Base-by-base conservation (phyloP, 2,888 invertebrate species). In the Pammene aurita region DNA sequence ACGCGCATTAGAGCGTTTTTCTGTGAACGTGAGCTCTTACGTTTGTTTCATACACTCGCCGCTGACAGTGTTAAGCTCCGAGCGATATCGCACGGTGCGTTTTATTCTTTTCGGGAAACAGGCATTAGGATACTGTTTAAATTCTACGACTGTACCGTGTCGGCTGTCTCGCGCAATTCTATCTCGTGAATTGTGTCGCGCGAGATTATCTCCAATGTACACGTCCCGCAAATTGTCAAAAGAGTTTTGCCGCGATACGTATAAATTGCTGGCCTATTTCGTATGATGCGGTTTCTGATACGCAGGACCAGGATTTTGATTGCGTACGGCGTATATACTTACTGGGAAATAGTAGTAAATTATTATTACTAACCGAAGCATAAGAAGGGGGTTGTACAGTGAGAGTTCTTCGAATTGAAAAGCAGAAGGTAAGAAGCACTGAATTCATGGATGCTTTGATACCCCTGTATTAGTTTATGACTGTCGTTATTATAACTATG, bases 121-220 rank as follows among this genome's bases (percentile, higher is more conserved):
- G 26, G 2, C 6, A 38, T 38, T 38, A 38, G 7, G 11, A 14
- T 44, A 68, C 68, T 65, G 38, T 55, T 41, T 7, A 11, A 0
- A 54, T 10, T 52, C 57, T 26, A 13, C 52, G 38, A 52, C 68
- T 68, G 68, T 10, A 16, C 38, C n/a, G n/a, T 52, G 57, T 55
- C 46, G 58, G 46, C 69, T 65, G 69, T 69, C 69, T 69, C 69
- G 60, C 54, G 69, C 69, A 65, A 69, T 69, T 69, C 69, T 65
- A 69, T 69, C 69, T 65, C 41, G 54, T 69, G 69, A 69, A 69
- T 69, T 69, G 69, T 69, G 69, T 69, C 69, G 64, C 65, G 58
- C 65, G 65, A 69, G 69, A 69, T 69, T 69, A 69, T 69, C 69
- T 58, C 65, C 64, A 44, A 52, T 54, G 69, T 60, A 58, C 60